Evolutionary conservation across 2,888 invertebrate genomes (phyloP).

Genomic region (Tromatobia lineatoria): DNA sequence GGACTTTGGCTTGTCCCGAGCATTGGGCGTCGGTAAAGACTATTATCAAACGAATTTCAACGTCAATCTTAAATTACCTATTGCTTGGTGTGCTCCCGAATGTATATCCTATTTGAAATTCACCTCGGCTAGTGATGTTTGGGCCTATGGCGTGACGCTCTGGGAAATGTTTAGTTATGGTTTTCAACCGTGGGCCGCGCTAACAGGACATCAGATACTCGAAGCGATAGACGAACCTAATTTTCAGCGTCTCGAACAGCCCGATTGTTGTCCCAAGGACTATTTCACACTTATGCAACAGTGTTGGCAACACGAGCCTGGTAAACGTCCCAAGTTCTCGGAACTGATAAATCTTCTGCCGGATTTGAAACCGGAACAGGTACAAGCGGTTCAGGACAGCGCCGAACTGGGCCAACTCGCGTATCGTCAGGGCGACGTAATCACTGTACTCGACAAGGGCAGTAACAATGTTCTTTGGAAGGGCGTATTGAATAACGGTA

Average conservation of each 20-base stretch:
- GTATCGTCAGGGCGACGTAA: conserved; percentile 95
- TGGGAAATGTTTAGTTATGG: conserved; percentile 99
- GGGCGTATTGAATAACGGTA: conserved; percentile 95
- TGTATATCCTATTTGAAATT: conserved; percentile 98
- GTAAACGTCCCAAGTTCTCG: conserved; percentile 95
- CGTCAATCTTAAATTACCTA: conserved; percentile 98
- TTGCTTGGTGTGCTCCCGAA: conserved; percentile 99
- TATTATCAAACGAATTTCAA: conserved; percentile 99
- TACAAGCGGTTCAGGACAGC: conserved; percentile 92
- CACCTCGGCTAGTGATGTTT: conserved; percentile 98
- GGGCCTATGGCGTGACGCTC: conserved; percentile 99
- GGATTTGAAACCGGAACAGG: conserved; percentile 96
- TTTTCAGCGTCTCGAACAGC: conserved; percentile 95
- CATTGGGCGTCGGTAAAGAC: conserved; percentile 98
- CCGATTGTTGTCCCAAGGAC: conserved; percentile 97
- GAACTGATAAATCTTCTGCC: conserved; percentile 93
- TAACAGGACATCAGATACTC: conserved; percentile 97
- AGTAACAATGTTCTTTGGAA: conserved; percentile 90
- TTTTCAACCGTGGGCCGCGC: conserved; percentile 98
- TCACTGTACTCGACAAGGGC: conserved; percentile 96
- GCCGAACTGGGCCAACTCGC: conserved; percentile 91
- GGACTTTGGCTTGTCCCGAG: conserved; percentile 98
- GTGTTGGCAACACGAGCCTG: conserved; percentile 98
- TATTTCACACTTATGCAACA: conserved; percentile 97
- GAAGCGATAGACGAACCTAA: conserved; percentile 98